Conservation (phyloP, 2,888 invertebrate species). For the Cerastis leucographa region DNA sequence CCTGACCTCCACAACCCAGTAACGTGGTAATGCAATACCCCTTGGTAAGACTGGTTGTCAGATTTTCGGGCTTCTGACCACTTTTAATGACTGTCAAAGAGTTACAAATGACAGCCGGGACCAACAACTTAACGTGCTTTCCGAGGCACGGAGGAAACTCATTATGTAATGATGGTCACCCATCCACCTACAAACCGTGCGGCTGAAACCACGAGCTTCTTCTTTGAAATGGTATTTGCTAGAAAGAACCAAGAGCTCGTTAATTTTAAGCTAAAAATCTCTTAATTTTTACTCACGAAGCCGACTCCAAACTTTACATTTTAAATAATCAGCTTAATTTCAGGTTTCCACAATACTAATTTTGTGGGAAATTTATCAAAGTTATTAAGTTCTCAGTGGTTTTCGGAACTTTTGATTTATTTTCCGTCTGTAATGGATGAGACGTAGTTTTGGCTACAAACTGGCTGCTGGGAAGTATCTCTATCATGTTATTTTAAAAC, state of each 20-base stretch:
- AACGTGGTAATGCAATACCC: too few relatives aligned
- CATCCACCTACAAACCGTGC: neutral
- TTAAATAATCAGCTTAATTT: constrained; percentile 14
- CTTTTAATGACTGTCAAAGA: too few relatives aligned
- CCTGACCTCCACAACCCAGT: too few relatives aligned
- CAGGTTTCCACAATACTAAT: constrained; percentile 33
- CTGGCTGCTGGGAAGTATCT: constrained; percentile 11
- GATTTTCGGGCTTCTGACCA: too few relatives aligned
- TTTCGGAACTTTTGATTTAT: constrained; percentile 62
- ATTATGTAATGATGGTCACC: neutral
- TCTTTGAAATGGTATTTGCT: neutral
- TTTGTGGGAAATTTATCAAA: constrained; percentile 47
- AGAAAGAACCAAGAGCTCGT: neutral
- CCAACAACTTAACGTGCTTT: too few relatives aligned
- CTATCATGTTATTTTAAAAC: constrained; percentile 45
- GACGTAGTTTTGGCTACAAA: constrained; percentile 43
- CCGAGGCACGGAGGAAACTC: too few relatives aligned
- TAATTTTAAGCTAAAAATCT: neutral
- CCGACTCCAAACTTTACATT: constrained; percentile 19
- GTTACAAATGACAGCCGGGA: too few relatives aligned
- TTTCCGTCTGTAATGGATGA: constrained; percentile 43
- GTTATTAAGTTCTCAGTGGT: constrained; percentile 55
- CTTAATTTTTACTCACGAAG: neutral
- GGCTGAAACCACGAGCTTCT: neutral
- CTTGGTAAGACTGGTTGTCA: too few relatives aligned